phyloP scores from a whole-genome alignment of 2,113 vertebrate genomes.

The Cnemophilus loriae region DNA sequence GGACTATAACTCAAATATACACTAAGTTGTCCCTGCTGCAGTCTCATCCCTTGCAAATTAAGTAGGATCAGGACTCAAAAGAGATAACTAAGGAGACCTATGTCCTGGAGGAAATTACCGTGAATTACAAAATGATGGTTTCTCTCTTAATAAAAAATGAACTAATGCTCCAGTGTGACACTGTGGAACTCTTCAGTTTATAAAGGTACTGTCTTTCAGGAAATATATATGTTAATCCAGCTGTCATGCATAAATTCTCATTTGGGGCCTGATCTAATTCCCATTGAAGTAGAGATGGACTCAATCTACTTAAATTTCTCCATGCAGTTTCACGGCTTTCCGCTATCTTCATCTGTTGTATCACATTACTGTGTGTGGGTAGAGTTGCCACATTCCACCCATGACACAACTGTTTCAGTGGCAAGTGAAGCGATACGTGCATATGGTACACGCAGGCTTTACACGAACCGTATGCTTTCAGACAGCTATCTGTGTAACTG shows the following conservation, averaged over 20 bases:
- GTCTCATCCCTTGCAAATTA: constrained; percentile 24
- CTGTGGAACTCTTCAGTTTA: not conserved
- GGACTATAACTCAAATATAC: constrained; percentile 2
- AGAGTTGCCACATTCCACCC: constrained; percentile 64
- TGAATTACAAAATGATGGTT: constrained; percentile 44
- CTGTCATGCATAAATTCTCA: constrained; percentile 46
- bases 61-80: constrained; percentile 22
- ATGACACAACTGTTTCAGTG: constrained; percentile 60
- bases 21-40: not conserved
- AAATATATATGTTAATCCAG: constrained; percentile 59
- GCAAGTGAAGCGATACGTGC: constrained; percentile 46
- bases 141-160: constrained; percentile 46
- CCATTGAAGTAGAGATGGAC: constrained; percentile 32
- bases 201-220: constrained; percentile 41
- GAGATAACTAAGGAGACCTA: constrained; percentile 39
- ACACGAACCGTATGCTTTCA: constrained; percentile 51
- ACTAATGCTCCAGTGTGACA: constrained; percentile 20
- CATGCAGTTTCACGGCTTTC: constrained; percentile 53
- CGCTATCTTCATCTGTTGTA: constrained; percentile 58
- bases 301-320: constrained; percentile 61
- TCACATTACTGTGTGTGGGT: constrained; percentile 60
- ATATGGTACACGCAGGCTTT: constrained; percentile 39
- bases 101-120: constrained; percentile 46
- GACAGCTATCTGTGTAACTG: not conserved
- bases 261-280: constrained; percentile 42